Evolutionary conservation across 1,140 invertebrate genomes (phyloP), one percentile per base, ranked within the genome.

Genomic region (Scylla paramamosain): DNA sequence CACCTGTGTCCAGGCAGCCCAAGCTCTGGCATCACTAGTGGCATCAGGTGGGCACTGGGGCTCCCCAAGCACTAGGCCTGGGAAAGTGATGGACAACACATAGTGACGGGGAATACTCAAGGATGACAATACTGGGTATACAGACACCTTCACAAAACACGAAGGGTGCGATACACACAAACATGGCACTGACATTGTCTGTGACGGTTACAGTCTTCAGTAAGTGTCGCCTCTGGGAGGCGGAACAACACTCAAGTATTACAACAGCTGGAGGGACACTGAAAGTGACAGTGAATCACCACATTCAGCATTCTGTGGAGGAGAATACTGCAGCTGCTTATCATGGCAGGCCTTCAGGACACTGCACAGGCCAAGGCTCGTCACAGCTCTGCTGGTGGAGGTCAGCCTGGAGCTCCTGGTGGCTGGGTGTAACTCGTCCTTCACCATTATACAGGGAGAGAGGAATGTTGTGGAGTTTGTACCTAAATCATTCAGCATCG

Each of bases 391-490:
- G 48, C 32, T 88, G 94, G 52, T 20, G 84, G 77, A 45, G 77
- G 32, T 77, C 67, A n/a, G 20, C 67, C 67, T 77, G 67, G 67
- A 25, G 67, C 67, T 7, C 67, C 20, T 77, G 67, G 25, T 39
- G 90, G 32, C 39, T 25, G 46, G 39, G 46, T 83, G 52, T 91
- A 77, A 91, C 39, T 91, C 39, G 89, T 94, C 93, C 94, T 92
- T 95, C 94, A 92, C 94, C 94, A 93, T 95, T 32, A 46, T 88
- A 95, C 92, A 95, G 95, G 95, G 95, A 95, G 95, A 95, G 95
- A 95, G 95, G 95, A 95, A 95, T 95, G 95, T 95, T 93, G 84
- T 95, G 92, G 92, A 93, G 88, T 91, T 95, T 95, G 95, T 95
- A 95, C 95, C 95, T 93, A 95, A 95, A 93, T 91, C 86, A 52